phyloP scores from a whole-genome alignment of 2,113 vertebrate genomes.

The human (Homo sapiens) region DNA sequence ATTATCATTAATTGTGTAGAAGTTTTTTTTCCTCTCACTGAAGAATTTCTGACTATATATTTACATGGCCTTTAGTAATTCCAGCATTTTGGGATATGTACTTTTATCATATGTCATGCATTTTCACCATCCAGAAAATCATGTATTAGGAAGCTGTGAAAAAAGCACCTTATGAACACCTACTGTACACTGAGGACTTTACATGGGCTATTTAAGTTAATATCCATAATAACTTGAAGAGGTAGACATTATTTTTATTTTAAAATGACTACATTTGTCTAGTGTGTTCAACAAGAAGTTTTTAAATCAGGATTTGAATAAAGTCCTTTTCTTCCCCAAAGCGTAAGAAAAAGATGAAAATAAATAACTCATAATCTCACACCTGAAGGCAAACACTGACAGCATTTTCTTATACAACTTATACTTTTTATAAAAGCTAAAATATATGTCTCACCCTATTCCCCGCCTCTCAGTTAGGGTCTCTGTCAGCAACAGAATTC shows the following conservation, averaged over 20 bases:
- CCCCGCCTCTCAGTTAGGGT: background rate
- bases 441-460: background rate
- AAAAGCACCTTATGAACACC: background rate
- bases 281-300: background rate
- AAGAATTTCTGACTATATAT: background rate
- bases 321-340: background rate
- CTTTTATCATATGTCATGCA: background rate
- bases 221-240: background rate
- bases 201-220: background rate
- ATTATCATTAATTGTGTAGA: background rate
- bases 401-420: background rate
- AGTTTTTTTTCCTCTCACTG: background rate
- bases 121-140: background rate
- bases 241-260: conserved; percentile 31
- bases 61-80: background rate
- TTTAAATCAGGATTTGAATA: background rate
- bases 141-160: background rate
- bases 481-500: background rate
- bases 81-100: background rate
- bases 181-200: background rate
- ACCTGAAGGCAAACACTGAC: background rate
- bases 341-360: conserved; percentile 29
- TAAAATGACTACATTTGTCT: background rate
- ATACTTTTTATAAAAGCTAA: background rate
- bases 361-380: background rate